These are phyloP conservation scores for Coendou prehensilis DNA, from an alignment of 2,797 vertebrate genomes.

Conservation along the genomic window DNA sequence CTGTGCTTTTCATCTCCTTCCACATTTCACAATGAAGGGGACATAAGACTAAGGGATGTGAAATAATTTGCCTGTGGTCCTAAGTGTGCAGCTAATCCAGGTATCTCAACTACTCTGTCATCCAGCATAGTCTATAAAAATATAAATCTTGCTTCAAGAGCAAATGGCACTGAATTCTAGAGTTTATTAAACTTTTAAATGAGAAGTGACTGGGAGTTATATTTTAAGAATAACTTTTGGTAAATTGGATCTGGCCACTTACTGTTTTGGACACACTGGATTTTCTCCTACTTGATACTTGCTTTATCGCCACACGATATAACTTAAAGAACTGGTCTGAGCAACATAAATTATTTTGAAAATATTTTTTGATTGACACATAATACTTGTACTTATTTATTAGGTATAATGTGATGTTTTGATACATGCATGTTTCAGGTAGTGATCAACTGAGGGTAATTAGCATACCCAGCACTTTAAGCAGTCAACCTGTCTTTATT, in stretches of 20 bases:
- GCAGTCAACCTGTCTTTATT: not conserved
- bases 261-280: not conserved
- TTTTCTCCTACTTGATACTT: not conserved
- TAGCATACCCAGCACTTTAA: not conserved
- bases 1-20: not conserved
- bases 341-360: not conserved
- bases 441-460: not conserved
- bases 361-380: not conserved
- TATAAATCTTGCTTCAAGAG: slow-evolving; percentile 45
- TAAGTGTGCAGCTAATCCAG: not conserved
- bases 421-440: not conserved
- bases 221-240: not conserved
- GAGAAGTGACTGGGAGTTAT: slow-evolving; percentile 60
- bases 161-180: not conserved
- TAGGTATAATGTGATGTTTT: not conserved
- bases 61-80: not conserved
- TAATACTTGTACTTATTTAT: not conserved
- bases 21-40: not conserved
- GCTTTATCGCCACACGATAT: not conserved
- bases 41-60: not conserved
- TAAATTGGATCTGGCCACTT: not conserved
- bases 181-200: slow-evolving; percentile 42
- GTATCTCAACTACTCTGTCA: not conserved
- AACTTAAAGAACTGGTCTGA: slow-evolving; percentile 6
- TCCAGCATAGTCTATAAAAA: not conserved